Conservation (phyloP, 2,888 invertebrate species). For the Mimas tiliae region DNA sequence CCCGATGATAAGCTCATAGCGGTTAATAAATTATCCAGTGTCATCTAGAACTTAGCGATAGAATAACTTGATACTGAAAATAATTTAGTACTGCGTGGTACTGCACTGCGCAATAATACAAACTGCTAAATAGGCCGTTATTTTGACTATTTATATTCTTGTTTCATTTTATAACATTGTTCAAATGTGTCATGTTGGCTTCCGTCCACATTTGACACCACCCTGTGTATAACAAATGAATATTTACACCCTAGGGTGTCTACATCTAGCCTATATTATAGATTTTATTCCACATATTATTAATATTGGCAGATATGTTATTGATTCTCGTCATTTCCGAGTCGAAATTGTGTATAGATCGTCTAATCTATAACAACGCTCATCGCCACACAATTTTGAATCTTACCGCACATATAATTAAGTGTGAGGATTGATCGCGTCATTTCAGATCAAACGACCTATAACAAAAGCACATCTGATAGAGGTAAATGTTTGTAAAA, state of each 20-base stretch:
- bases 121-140: not conserved
- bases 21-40: too few relatives aligned
- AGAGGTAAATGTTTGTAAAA: slow-evolving; percentile 4
- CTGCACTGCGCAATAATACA: too few relatives aligned
- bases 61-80: too few relatives aligned
- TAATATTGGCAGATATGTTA: slow-evolving; percentile 44
- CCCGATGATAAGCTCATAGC: too few relatives aligned
- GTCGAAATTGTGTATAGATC: not conserved
- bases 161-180: not conserved
- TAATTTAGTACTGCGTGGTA: too few relatives aligned
- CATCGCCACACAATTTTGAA: not conserved
- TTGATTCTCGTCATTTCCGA: slow-evolving; percentile 31
- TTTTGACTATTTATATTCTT: not conserved
- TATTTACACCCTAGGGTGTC: slow-evolving; percentile 56
- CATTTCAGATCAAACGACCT: not conserved
- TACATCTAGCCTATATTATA: slow-evolving; percentile 54
- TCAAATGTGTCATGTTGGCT: too few relatives aligned
- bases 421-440: not conserved
- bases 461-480: not conserved
- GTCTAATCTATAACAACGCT: not conserved
- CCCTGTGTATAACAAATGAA: slow-evolving; percentile 40
- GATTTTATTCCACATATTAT: slow-evolving; percentile 23
- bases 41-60: too few relatives aligned
- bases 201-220: slow-evolving; percentile 21
- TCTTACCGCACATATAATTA: not conserved